Evolutionary conservation across 2,113 vertebrate species (phyloP).

Genomic region (Vidua chalybeata): DNA sequence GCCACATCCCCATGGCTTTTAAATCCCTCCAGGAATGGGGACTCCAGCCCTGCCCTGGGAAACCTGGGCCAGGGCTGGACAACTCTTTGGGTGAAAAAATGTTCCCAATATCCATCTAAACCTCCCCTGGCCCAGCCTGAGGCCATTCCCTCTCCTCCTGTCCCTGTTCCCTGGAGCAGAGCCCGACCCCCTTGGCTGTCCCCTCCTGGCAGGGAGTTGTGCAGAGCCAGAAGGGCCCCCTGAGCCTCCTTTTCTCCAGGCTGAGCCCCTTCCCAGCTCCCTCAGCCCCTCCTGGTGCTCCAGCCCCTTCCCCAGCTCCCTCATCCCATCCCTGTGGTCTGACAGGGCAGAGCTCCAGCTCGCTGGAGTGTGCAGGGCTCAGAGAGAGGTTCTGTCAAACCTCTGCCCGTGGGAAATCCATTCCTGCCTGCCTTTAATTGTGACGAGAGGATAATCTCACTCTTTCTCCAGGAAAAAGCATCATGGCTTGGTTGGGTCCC

Average conservation of each 20-base stretch:
- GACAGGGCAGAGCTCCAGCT: accelerated
- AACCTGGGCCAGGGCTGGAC: not conserved
- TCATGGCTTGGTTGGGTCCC: accelerated
- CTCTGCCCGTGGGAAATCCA: not conserved
- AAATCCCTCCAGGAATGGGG: not conserved
- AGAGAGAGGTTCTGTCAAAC: not conserved
- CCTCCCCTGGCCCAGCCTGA: accelerated
- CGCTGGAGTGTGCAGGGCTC: accelerated
- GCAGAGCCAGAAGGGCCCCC: not conserved
- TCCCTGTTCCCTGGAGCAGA: not conserved
- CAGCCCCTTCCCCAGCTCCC: not conserved
- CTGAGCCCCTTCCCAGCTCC: not conserved
- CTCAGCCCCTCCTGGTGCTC: not conserved
- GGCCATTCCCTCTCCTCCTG: accelerated
- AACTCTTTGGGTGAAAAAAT: not conserved
- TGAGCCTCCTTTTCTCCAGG: not conserved
- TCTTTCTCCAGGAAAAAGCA: not conserved
- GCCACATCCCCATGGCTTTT: not conserved
- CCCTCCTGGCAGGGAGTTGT: not conserved
- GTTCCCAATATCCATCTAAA: too few relatives aligned
- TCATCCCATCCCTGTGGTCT: not conserved
- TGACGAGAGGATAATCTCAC: accelerated
- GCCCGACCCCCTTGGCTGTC: not conserved
- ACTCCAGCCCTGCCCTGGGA: too few relatives aligned
- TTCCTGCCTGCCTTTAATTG: not conserved